phyloP scores from a whole-genome alignment of 1,140 invertebrate genomes.

The Solenopsis fugax region DNA sequence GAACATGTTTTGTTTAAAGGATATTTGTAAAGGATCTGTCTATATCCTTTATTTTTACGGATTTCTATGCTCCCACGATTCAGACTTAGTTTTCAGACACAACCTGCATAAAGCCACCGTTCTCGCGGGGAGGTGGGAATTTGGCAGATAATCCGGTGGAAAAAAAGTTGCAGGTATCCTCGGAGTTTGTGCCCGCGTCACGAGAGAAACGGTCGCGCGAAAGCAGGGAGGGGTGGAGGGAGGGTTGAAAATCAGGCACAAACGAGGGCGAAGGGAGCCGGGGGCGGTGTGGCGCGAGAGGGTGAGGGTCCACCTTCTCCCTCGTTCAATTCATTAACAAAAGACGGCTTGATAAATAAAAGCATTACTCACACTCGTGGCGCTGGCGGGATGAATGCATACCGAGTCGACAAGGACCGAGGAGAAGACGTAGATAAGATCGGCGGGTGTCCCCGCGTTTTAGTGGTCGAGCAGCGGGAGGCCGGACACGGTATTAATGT shows the following conservation, averaged over 20 bases:
- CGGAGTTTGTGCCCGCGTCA: not conserved
- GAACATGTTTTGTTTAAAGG: not conserved
- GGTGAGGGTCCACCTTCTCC: slow-evolving; percentile 54
- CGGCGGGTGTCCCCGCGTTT: slow-evolving; percentile 85
- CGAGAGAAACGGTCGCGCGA: slow-evolving; percentile 54
- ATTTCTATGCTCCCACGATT: not conserved
- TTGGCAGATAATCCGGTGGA: slow-evolving; percentile 40
- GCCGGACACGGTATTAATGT: slow-evolving; percentile 85
- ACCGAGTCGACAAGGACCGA: slow-evolving; percentile 84
- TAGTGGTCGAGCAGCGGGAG: slow-evolving; percentile 83
- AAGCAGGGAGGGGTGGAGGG: not conserved
- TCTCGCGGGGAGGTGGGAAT: slow-evolving; percentile 6
- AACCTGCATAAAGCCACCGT: not conserved
- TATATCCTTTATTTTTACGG: not conserved
- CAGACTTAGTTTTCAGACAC: not conserved
- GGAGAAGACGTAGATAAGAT: slow-evolving; percentile 84
- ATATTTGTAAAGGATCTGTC: not conserved
- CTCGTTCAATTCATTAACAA: slow-evolving; percentile 83
- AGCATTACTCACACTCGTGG: slow-evolving; percentile 83
- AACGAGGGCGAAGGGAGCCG: not conserved
- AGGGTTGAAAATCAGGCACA: slow-evolving; percentile 42
- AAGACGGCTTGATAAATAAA: slow-evolving; percentile 85
- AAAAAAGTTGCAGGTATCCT: slow-evolving; percentile 14
- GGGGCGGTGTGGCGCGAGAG: slow-evolving; percentile 42
- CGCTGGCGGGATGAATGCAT: slow-evolving; percentile 83